These are phyloP conservation scores for Smithornis capensis DNA, from an alignment of 2,113 vertebrate genomes.

Conservation along the genomic window DNA sequence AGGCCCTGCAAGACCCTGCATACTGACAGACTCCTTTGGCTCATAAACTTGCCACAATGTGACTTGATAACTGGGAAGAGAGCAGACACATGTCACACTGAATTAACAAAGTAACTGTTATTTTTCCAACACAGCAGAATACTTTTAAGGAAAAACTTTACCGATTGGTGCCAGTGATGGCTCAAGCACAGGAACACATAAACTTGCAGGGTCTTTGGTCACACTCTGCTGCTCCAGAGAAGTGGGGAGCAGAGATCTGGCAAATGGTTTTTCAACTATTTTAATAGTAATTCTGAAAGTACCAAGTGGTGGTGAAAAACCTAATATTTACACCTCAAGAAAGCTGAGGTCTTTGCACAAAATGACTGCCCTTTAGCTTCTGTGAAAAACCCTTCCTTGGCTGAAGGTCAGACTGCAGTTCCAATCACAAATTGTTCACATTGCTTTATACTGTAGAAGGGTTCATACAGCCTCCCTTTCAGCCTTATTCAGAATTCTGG, in stretches of 20 bases:
- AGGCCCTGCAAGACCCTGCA: neutral
- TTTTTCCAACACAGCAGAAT: neutral
- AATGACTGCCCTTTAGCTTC: neutral
- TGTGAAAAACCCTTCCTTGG: neutral
- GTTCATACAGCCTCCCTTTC: neutral
- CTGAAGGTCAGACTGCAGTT: neutral
- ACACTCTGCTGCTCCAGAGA: neutral
- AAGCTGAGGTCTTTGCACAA: neutral
- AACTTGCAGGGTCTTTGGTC: neutral
- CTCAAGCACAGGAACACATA: neutral
- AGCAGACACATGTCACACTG: neutral
- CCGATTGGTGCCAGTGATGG: neutral
- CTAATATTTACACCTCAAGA: neutral
- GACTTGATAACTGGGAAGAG: slow-evolving; percentile 5
- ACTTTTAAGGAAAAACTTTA: neutral
- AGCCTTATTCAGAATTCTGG: neutral
- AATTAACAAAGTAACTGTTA: neutral
- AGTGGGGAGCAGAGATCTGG: neutral
- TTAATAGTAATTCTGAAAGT: neutral
- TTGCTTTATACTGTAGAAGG: neutral
- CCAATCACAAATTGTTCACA: neutral
- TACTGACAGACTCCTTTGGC: neutral
- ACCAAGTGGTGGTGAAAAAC: neutral
- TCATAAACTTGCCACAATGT: neutral
- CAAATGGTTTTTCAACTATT: neutral